Percentiles rank a stretch among this genome's conserved stretches.
Conservation (phyloP, 2,888 invertebrate species). For the Agrochola circellaris region DNA sequence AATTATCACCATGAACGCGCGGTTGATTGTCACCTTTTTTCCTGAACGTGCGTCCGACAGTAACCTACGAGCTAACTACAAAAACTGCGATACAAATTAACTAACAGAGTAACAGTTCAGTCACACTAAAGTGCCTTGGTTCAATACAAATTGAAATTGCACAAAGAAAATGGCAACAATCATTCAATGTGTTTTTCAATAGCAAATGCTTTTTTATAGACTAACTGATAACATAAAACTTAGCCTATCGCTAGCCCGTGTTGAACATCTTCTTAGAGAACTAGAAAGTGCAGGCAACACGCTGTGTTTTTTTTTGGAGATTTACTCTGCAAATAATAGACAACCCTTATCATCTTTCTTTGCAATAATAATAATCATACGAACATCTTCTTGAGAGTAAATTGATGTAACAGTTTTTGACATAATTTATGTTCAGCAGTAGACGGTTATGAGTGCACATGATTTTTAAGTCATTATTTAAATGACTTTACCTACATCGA, state of each 20-base stretch:
- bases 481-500: neutral
- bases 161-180: slow-evolving; percentile 20
- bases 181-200: slow-evolving; percentile 15
- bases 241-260: neutral
- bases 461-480: neutral
- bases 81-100: slow-evolving; percentile 25
- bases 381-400: neutral
- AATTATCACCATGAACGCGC: neutral
- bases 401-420: neutral
- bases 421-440: neutral
- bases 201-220: slow-evolving; percentile 28
- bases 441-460: neutral
- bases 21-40: neutral
- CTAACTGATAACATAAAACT: slow-evolving; percentile 9
- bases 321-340: slow-evolving; percentile 15
- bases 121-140: slow-evolving; percentile 32
- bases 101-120: slow-evolving; percentile 11
- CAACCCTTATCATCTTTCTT: slow-evolving; percentile 14
- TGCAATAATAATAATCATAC: slow-evolving; percentile 1
- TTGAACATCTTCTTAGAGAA: neutral
- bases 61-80: slow-evolving; percentile 22
- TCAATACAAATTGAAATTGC: slow-evolving; percentile 26
- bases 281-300: slow-evolving; percentile 40
- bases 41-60: neutral
- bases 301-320: slow-evolving; percentile 25